Percentiles rank a stretch among this genome's conserved stretches.
Conservation (phyloP, 2,888 invertebrate species). For the Liodrosophila aerea region DNA sequence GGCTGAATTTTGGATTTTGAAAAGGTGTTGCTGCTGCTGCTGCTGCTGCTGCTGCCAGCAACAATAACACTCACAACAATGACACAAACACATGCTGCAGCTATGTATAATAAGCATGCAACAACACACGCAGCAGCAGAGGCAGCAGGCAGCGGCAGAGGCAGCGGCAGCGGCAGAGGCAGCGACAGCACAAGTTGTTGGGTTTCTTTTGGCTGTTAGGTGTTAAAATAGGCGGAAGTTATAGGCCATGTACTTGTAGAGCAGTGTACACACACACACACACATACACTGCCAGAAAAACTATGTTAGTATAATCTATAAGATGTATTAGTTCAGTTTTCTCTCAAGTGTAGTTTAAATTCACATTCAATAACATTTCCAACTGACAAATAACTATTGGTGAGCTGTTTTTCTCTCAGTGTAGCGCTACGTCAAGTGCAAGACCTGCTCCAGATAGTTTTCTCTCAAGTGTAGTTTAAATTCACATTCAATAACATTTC, state of each 20-base stretch:
- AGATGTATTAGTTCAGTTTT: no score
- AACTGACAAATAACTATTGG: no score
- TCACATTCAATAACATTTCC: no score
- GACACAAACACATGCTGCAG: constrained; percentile 69
- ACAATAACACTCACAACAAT: constrained; percentile 11
- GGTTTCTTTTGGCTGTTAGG: constrained; percentile 67
- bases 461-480: no score
- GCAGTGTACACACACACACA: neutral
- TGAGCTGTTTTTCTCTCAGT: no score
- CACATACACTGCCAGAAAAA: neutral
- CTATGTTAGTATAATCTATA: no score
- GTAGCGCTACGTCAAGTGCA: no score
- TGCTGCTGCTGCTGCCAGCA: neutral
- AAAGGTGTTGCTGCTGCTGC: constrained; percentile 10
- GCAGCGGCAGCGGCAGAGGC: constrained; percentile 22
- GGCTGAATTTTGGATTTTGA: constrained; percentile 63
- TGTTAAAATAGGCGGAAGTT: constrained; percentile 76
- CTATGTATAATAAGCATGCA: constrained; percentile 71
- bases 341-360: no score
- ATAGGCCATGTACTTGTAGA: constrained; percentile 58
- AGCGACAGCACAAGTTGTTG: constrained; percentile 43
- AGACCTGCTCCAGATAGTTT: no score
- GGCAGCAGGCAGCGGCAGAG: constrained; percentile 32
- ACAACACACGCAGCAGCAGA: constrained; percentile 12
- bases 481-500: no score